Conservation (phyloP, 2,888 invertebrate species). For the Serrognathus titanus region DNA sequence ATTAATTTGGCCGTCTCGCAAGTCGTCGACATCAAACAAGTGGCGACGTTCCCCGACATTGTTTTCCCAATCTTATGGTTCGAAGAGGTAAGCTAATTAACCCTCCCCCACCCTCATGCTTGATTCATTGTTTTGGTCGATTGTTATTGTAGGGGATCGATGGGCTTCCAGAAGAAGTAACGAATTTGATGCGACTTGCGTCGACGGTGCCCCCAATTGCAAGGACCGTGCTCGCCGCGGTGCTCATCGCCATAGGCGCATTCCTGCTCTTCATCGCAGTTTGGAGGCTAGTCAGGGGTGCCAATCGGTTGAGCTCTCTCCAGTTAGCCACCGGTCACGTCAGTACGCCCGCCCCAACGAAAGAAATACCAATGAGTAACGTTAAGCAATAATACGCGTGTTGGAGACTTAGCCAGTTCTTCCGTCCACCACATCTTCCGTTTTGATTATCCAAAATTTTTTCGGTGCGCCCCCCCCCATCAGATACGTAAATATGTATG, state of each 20-base stretch:
- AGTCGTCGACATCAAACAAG: slow-evolving; percentile 86
- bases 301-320: slow-evolving; percentile 63
- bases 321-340: slow-evolving; percentile 51
- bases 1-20: slow-evolving; percentile 87
- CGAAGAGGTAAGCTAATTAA: slow-evolving; percentile 70
- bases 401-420: too few species aligned
- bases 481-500: too few species aligned
- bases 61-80: slow-evolving; percentile 91
- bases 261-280: slow-evolving; percentile 71
- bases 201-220: slow-evolving; percentile 75
- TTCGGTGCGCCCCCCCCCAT: too few species aligned
- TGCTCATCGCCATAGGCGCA: slow-evolving; percentile 67
- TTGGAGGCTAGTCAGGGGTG: slow-evolving; percentile 71
- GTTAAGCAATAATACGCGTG: slow-evolving; percentile 8
- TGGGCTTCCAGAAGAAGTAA: slow-evolving; percentile 73
- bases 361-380: slow-evolving; percentile 18
- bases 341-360: slow-evolving; percentile 28
- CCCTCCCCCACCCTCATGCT: too few species aligned
- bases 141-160: slow-evolving; percentile 65
- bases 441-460: too few species aligned
- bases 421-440: too few species aligned
- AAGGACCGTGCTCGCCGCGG: slow-evolving; percentile 65
- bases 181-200: slow-evolving; percentile 72
- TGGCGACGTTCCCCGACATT: slow-evolving; percentile 86
- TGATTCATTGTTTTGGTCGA: not conserved